Evolutionary conservation across 2,113 vertebrate genomes (phyloP), one percentile per base, ranked within the genome.

Genomic region (Notothenia rossii): DNA sequence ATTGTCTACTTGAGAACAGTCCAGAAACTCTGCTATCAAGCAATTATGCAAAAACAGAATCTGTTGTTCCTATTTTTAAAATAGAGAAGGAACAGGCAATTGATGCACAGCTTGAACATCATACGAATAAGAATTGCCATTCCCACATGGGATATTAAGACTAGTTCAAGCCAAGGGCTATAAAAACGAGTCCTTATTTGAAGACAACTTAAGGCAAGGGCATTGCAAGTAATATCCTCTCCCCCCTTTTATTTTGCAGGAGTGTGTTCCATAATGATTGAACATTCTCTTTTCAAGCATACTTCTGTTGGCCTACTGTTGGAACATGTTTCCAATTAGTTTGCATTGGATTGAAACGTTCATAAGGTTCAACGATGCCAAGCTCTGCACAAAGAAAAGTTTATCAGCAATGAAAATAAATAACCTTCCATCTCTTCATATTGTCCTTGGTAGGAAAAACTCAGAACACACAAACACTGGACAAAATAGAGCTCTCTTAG

Each of bases 141-240:
- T 79, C 68, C 69, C 77, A 66, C 62, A 68, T 73, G 55, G 29
- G 80, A 82, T 59, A 60, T 79, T 89, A 76, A 75, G 73, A 66
- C 75, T 18, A 56, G 59, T 88, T 87, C 49, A 67, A 61, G 40
- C 59, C 63, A 75, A 70, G 51, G 48, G 79, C 80, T 66, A 20
- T 69, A 77, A 74, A 90, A 87, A 78, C 46, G 60, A 63, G 58
- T 65, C 15, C 18, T 60, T 83, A 82, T 82, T 64, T n/a, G 1
- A 81, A 80, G 74, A 68, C 58, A 83, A 81, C 50, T 77, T 60
- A 82, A 65, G 82, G 79, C 81, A 83, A 85, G 77, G 82, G 77
- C 79, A 86, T 60, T 71, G 66, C 40, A 64, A 85, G 80, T 83
- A 80, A 91, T 56, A 50, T 72, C 61, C 33, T 29, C 10, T 12